These are phyloP conservation scores for Chionoecetes opilio DNA, from an alignment of 1,140 invertebrate species.

Conservation along the genomic window DNA sequence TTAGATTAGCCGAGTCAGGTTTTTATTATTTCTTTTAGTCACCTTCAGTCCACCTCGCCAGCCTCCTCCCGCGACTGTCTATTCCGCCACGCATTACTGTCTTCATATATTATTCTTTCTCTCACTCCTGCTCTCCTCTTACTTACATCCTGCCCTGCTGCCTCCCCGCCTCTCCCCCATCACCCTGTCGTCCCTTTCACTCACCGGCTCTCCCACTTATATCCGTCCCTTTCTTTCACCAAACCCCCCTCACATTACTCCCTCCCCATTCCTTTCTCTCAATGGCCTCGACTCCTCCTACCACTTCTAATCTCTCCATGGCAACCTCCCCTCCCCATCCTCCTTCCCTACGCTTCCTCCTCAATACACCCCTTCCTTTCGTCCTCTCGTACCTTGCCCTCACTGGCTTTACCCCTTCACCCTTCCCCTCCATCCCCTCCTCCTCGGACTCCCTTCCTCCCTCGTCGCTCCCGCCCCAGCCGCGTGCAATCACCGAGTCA, in stretches of 20 bases:
- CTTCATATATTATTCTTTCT: not conserved
- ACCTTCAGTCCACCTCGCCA: not conserved
- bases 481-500: slow-evolving; percentile 16
- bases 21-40: too few species aligned
- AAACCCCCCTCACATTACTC: not conserved
- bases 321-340: not conserved
- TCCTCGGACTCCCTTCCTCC: not conserved
- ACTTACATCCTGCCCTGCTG: not conserved
- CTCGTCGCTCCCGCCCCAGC: not conserved
- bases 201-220: not conserved
- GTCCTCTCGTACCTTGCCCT: not conserved
- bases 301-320: not conserved
- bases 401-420: not conserved
- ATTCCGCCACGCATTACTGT: not conserved
- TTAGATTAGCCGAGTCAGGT: too few species aligned
- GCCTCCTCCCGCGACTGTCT: not conserved
- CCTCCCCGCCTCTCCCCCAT: not conserved
- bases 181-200: not conserved
- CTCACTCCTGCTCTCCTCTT: not conserved
- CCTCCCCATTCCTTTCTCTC: not conserved
- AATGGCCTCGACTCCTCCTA: not conserved
- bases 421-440: not conserved
- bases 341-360: not conserved
- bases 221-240: not conserved
- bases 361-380: not conserved